These are phyloP conservation scores for Ormyrus thymus DNA, from an alignment of 2,888 invertebrate genomes.

Conservation along the genomic window DNA sequence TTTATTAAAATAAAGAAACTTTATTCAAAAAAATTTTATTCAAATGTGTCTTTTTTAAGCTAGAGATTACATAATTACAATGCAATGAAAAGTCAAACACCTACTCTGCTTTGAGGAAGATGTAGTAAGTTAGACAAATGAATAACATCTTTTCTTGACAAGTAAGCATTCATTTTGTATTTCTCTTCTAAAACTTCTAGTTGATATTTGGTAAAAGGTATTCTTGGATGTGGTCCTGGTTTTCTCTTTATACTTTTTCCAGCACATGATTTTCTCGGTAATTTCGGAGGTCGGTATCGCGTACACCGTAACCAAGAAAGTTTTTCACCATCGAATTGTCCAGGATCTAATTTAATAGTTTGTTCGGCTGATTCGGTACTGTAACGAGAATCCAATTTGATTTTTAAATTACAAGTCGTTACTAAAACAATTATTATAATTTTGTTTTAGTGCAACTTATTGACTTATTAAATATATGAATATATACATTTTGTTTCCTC, in stretches of 20 bases:
- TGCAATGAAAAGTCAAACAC: conserved; percentile 56
- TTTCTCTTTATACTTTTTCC: conserved; percentile 64
- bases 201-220: conserved; percentile 84
- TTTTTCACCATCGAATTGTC: conserved; percentile 52
- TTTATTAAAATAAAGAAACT: conserved; percentile 50
- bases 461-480: neutral
- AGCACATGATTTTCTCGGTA: conserved; percentile 78
- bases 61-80: too few relatives aligned
- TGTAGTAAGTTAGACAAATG: conserved; percentile 80
- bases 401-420: neutral
- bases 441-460: neutral
- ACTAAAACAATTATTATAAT: neutral
- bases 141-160: conserved; percentile 82
- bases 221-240: conserved; percentile 75
- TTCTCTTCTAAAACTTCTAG: conserved; percentile 82
- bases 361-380: neutral
- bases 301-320: conserved; percentile 82
- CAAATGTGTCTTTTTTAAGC: too few relatives aligned
- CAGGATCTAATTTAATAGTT: neutral
- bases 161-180: conserved; percentile 81
- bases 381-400: neutral
- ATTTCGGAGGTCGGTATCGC: conserved; percentile 83
- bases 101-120: conserved; percentile 83
- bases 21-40: conserved; percentile 15
- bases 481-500: too few relatives aligned